phyloP scores from a whole-genome alignment of 2,888 invertebrate genomes.

The Automeris io region DNA sequence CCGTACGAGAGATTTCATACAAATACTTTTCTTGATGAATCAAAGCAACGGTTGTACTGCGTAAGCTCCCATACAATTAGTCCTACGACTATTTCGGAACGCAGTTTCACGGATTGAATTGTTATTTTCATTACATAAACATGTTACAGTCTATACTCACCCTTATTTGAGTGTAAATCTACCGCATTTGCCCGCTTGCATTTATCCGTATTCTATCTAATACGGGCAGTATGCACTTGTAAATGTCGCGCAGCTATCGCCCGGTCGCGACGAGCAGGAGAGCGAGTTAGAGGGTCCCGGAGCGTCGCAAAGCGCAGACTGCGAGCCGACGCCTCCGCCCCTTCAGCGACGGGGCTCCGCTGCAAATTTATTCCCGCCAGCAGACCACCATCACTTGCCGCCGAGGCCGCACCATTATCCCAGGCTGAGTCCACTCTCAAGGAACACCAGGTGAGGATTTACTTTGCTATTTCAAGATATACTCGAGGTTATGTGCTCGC shows the following conservation, averaged over 20 bases:
- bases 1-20: too few relatives aligned
- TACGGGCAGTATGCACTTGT: constrained; percentile 5
- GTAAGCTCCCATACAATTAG: too few relatives aligned
- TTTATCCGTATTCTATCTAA: not conserved
- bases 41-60: too few relatives aligned
- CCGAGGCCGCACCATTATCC: constrained; percentile 78
- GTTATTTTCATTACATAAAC: too few relatives aligned
- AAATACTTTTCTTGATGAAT: too few relatives aligned
- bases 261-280: constrained; percentile 90
- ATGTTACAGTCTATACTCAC: too few relatives aligned
- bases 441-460: constrained; percentile 76
- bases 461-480: too few relatives aligned
- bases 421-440: constrained; percentile 88
- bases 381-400: constrained; percentile 64
- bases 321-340: constrained; percentile 93
- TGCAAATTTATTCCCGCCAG: constrained; percentile 90
- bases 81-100: too few relatives aligned
- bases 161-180: too few relatives aligned
- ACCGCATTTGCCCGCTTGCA: too few relatives aligned
- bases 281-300: constrained; percentile 93
- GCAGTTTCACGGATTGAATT: too few relatives aligned
- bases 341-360: constrained; percentile 89
- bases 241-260: constrained; percentile 80
- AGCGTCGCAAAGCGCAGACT: constrained; percentile 93
- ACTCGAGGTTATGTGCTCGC: too few relatives aligned